These are phyloP conservation scores for Montipora cactus DNA, from an alignment of 64 coral and sea anemone species.

Conservation along the genomic window DNA sequence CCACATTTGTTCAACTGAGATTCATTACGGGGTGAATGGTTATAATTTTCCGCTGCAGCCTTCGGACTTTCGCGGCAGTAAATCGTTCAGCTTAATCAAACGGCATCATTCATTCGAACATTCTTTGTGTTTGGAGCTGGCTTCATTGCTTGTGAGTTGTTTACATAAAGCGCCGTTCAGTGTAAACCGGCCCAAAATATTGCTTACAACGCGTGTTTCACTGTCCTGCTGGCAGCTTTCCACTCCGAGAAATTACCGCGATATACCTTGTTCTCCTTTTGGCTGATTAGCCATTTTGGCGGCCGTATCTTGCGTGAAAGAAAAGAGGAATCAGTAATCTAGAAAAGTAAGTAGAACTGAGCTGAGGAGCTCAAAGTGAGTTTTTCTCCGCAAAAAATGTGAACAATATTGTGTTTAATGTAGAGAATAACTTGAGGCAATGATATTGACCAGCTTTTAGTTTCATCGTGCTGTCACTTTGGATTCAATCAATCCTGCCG, in stretches of 20 bases:
- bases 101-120: neutral
- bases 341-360: neutral
- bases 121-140: neutral
- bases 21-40: slow-evolving; percentile 7
- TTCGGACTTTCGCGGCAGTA: neutral
- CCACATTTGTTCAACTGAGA: slow-evolving; percentile 58
- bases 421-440: neutral
- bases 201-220: neutral
- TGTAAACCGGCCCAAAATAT: neutral
- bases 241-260: too few species aligned
- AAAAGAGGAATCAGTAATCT: neutral
- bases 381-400: neutral
- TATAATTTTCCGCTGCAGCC: neutral
- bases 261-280: neutral
- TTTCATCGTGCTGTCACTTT: neutral
- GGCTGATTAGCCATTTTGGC: neutral
- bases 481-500: too few species aligned
- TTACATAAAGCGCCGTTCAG: neutral
- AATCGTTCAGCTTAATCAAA: neutral
- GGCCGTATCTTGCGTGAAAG: neutral
- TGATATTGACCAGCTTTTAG: neutral
- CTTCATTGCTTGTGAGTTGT: neutral
- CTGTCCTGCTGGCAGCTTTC: too few species aligned
- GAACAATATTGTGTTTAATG: neutral
- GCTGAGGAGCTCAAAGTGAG: neutral